These are phyloP conservation scores for Nemotelus nigrinus DNA, from an alignment of 2,888 invertebrate species.

Conservation along the genomic window DNA sequence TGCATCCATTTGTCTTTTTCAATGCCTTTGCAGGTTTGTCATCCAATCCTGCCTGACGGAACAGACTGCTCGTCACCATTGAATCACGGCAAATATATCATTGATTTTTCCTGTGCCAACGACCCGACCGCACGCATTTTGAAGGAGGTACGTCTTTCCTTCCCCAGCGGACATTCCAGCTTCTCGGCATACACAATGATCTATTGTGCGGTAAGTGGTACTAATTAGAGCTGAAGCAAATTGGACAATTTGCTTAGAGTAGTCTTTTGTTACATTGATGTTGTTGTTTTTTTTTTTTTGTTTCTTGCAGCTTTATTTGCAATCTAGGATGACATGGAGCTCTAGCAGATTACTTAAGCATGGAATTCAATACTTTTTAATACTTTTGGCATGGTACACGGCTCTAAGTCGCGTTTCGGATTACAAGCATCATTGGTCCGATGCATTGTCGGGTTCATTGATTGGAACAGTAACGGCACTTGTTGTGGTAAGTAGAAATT, in stretches of 20 bases:
- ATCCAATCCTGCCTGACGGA: slow-evolving; percentile 71
- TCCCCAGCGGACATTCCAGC: slow-evolving; percentile 92
- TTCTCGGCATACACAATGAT: slow-evolving; percentile 89
- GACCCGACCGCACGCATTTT: slow-evolving; percentile 68
- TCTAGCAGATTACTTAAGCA: slow-evolving; percentile 84
- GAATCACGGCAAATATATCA: slow-evolving; percentile 75
- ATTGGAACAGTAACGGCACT: slow-evolving; percentile 77
- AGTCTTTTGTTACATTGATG: slow-evolving; percentile 11
- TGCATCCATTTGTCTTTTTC: too few relatives aligned
- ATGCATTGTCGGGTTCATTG: slow-evolving; percentile 85
- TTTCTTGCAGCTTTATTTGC: slow-evolving; percentile 80
- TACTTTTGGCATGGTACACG: slow-evolving; percentile 85
- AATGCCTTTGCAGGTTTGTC: slow-evolving; percentile 73
- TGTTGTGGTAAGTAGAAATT: slow-evolving; percentile 72
- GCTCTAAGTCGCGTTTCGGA: slow-evolving; percentile 92
- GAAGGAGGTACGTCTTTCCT: slow-evolving; percentile 84
- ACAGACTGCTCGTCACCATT: slow-evolving; percentile 68
- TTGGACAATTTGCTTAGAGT: background rate
- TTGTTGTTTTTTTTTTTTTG: slow-evolving; percentile 36
- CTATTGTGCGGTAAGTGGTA: slow-evolving; percentile 80
- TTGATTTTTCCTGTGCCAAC: slow-evolving; percentile 75
- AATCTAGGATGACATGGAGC: slow-evolving; percentile 83
- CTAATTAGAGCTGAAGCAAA: background rate
- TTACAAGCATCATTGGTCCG: slow-evolving; percentile 98
- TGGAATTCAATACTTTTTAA: slow-evolving; percentile 82